Conservation (phyloP, 1,140 invertebrate species). For the Ceratosolen fusciceps region DNA sequence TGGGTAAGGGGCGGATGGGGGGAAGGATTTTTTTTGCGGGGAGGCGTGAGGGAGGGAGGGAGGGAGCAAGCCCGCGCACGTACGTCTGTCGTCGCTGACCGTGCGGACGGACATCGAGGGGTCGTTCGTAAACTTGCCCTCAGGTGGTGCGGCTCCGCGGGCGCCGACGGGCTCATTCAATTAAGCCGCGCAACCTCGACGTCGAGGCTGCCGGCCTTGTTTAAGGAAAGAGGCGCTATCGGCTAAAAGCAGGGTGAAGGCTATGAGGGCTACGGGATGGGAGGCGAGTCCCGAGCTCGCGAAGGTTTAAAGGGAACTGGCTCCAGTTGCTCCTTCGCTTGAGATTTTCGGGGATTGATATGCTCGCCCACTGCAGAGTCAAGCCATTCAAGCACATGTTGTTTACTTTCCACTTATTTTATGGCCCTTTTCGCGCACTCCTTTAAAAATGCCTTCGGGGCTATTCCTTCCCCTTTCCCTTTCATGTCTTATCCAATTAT, state of each 20-base stretch:
- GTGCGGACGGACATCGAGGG: conserved; percentile 46
- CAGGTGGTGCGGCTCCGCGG: conserved; percentile 61
- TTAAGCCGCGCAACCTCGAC: conserved; percentile 63
- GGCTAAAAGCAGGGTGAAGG: not conserved
- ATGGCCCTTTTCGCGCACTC: too few species aligned
- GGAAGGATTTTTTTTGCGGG: too few species aligned
- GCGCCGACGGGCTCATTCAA: conserved; percentile 68
- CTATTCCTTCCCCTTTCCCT: too few species aligned
- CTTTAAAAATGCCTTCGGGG: too few species aligned
- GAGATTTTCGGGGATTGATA: conserved; percentile 43
- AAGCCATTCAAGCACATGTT: not conserved
- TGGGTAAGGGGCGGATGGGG: too few species aligned
- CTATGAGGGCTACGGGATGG: too few species aligned
- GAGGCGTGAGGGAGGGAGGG: not conserved
- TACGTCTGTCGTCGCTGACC: conserved; percentile 40
- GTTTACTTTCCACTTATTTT: not conserved
- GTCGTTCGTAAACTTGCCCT: conserved; percentile 60
- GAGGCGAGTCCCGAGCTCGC: not conserved
- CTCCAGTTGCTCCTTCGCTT: not conserved
- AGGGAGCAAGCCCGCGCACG: conserved; percentile 24
- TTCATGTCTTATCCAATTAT: too few species aligned
- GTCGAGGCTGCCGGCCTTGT: conserved; percentile 23
- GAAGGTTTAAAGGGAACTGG: conserved; percentile 14
- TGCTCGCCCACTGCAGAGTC: not conserved
- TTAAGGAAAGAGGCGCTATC: not conserved